A percentile compares a stretch with the other conserved stretches of the same genome.
Evolutionary conservation across 2,113 vertebrate genomes (phyloP).

Genomic region (Larimichthys polyactis): DNA sequence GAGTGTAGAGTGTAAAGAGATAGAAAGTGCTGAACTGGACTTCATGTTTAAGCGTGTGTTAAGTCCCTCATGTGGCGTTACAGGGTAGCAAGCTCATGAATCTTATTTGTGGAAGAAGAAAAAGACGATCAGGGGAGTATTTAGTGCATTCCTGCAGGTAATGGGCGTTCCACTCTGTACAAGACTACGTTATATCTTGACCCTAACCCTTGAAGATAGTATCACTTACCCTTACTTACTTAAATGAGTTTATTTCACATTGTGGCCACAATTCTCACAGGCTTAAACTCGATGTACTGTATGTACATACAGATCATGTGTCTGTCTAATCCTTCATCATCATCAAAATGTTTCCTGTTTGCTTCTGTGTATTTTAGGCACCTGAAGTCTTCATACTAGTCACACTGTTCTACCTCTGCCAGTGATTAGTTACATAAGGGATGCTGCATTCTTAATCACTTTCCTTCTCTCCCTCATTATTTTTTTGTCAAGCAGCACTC

Average conservation of each 20-base stretch:
- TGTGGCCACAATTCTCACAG: background rate
- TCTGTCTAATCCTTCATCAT: conserved; percentile 24
- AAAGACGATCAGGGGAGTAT: conserved; percentile 31
- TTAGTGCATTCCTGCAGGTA: conserved; percentile 12
- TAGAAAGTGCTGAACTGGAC: background rate
- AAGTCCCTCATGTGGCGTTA: conserved; percentile 24
- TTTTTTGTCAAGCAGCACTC: conserved; percentile 61
- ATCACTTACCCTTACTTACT: background rate
- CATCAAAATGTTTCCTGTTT: conserved; percentile 27
- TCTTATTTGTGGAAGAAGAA: conserved; percentile 38
- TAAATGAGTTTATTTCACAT: background rate
- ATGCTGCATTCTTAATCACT: conserved; percentile 61
- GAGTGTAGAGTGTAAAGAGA: background rate
- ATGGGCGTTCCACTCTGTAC: conserved; percentile 16
- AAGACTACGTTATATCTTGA: background rate
- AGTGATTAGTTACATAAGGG: conserved; percentile 54
- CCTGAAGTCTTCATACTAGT: conserved; percentile 40
- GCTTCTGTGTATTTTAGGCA: conserved; percentile 12
- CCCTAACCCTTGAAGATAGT: background rate
- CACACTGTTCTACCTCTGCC: conserved; percentile 29
- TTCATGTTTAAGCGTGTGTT: conserved; percentile 2
- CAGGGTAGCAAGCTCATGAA: conserved; percentile 19
- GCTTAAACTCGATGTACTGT: background rate
- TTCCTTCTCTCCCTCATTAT: conserved; percentile 65
- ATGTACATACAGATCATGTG: background rate